These are phyloP conservation scores for Gastrophysa polygoni DNA, from an alignment of 2,888 invertebrate genomes.

Conservation along the genomic window DNA sequence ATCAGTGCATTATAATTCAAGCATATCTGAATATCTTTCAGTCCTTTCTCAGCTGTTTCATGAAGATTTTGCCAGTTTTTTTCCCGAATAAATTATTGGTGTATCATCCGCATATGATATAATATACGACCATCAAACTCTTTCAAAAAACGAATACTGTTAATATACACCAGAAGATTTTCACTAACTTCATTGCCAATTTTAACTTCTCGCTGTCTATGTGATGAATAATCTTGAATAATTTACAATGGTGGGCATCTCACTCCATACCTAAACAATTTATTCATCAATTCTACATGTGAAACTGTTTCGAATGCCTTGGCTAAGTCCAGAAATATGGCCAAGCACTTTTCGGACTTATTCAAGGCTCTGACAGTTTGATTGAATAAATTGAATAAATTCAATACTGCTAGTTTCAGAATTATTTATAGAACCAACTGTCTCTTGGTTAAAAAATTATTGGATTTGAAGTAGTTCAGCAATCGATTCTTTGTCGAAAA, in stretches of 20 bases:
- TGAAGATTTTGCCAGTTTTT: too few species aligned
- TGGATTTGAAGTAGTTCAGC: neutral
- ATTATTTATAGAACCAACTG: neutral
- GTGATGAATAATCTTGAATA: too few species aligned
- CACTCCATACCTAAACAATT: neutral
- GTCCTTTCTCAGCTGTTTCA: too few species aligned
- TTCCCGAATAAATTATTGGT: too few species aligned
- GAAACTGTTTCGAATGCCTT: too few species aligned
- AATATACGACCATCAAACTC: neutral
- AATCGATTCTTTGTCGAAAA: neutral
- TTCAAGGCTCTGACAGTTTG: neutral
- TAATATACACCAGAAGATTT: neutral
- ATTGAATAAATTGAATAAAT: neutral
- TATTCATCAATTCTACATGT: neutral
- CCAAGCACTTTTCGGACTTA: neutral
- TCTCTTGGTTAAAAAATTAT: too few species aligned
- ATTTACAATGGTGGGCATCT: too few species aligned
- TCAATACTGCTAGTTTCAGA: neutral
- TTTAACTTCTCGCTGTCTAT: too few species aligned
- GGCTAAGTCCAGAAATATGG: neutral
- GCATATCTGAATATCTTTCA: too few species aligned
- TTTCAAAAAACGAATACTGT: neutral
- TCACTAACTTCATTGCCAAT: neutral
- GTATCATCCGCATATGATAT: too few species aligned
- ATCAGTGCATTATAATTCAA: too few species aligned